Conservation (phyloP, 1,140 invertebrate genomes). For the Hetaerina americana region DNA sequence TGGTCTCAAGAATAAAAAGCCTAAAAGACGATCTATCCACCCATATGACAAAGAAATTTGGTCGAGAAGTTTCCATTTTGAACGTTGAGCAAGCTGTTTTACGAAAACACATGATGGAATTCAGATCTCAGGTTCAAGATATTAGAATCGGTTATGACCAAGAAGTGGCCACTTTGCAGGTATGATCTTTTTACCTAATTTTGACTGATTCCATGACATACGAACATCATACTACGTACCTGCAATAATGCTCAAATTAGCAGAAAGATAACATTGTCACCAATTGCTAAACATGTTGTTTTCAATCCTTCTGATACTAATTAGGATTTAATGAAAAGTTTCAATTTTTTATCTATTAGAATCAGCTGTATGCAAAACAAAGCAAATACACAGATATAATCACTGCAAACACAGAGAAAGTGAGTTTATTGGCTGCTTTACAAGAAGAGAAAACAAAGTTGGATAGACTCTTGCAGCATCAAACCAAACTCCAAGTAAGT, state of each 20-base stretch:
- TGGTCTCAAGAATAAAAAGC: neutral
- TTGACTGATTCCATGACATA: too few species aligned
- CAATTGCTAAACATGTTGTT: too few species aligned
- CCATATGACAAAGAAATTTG: slow-evolving; percentile 40
- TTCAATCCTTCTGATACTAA: too few species aligned
- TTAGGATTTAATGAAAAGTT: too few species aligned
- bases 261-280: too few species aligned
- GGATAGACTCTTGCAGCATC: slow-evolving; percentile 26
- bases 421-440: slow-evolving; percentile 40
- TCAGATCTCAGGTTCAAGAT: neutral
- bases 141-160: slow-evolving; percentile 22
- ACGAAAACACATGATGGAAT: slow-evolving; percentile 30
- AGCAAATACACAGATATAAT: slow-evolving; percentile 30
- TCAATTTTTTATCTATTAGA: slow-evolving; percentile 21
- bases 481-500: slow-evolving; percentile 24
- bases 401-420: slow-evolving; percentile 38
- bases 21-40: neutral
- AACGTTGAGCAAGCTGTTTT: slow-evolving; percentile 41
- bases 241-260: too few species aligned
- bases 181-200: too few species aligned
- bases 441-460: slow-evolving; percentile 39
- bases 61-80: slow-evolving; percentile 35
- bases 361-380: slow-evolving; percentile 25
- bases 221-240: too few species aligned
- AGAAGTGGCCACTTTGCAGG: slow-evolving; percentile 31